phyloP scores from a whole-genome alignment of 2,113 vertebrate species.

The Ondatra zibethicus region DNA sequence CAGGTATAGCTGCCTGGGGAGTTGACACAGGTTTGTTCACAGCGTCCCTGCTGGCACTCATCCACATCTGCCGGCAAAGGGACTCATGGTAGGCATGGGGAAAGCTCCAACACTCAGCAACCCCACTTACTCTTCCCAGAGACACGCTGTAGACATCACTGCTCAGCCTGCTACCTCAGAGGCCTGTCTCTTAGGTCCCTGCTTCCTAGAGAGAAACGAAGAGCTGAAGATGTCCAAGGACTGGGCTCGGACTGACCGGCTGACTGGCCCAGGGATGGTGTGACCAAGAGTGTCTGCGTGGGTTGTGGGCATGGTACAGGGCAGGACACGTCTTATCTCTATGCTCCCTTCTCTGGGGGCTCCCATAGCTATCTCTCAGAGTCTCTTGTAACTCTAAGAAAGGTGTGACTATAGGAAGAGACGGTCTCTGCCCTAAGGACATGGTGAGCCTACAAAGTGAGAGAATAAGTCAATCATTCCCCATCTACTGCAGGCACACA shows the following conservation, averaged over 20 bases:
- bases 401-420: not conserved
- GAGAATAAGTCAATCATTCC: not conserved
- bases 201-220: not conserved
- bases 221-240: not conserved
- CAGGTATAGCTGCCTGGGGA: slow-evolving; percentile 94
- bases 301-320: not conserved
- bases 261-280: no score
- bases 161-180: no score
- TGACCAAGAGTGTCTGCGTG: not conserved
- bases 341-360: not conserved
- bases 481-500: slow-evolving; percentile 79
- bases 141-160: not conserved
- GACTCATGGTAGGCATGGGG: not conserved
- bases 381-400: not conserved
- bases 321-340: not conserved
- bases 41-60: slow-evolving; percentile 92
- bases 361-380: not conserved
- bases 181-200: not conserved
- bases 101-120: not conserved
- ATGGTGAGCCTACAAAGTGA: not conserved
- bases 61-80: slow-evolving; percentile 90
- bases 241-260: not conserved
- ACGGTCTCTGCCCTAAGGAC: not conserved
- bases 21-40: slow-evolving; percentile 95
- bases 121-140: not conserved